These are phyloP conservation scores for Troides oblongomaculatus DNA, from an alignment of 2,888 invertebrate species.

Conservation along the genomic window DNA sequence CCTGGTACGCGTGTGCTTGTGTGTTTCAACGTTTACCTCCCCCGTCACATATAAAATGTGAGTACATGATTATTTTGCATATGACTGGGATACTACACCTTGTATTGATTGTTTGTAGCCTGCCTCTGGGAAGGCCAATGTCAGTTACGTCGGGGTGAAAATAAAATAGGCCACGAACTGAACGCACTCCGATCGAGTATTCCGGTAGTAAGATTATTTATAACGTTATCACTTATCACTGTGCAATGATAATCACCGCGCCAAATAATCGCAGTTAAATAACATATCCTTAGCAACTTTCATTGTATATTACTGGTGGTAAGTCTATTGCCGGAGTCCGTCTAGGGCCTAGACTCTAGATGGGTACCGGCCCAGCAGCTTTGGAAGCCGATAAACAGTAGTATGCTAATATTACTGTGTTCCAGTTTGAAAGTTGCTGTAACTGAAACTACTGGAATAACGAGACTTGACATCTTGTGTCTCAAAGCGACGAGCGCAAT, in stretches of 20 bases:
- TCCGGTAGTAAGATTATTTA: neutral
- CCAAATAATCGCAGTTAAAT: neutral
- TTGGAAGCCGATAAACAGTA: too few relatives aligned
- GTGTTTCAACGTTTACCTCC: slow-evolving; percentile 42
- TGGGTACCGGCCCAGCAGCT: too few relatives aligned
- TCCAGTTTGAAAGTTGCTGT: too few relatives aligned
- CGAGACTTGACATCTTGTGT: too few relatives aligned
- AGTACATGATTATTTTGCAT: slow-evolving; percentile 49
- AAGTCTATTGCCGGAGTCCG: too few relatives aligned
- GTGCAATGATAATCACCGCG: neutral
- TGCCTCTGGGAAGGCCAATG: slow-evolving; percentile 66
- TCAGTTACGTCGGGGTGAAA: slow-evolving; percentile 51
- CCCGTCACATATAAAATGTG: slow-evolving; percentile 48
- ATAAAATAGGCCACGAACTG: slow-evolving; percentile 28
- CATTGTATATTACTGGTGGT: neutral
- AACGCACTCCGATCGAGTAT: slow-evolving; percentile 3
- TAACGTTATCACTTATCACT: neutral
- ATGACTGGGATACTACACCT: slow-evolving; percentile 42
- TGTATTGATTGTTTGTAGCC: slow-evolving; percentile 62
- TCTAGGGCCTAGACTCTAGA: too few relatives aligned
- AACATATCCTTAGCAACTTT: neutral
- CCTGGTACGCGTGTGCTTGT: slow-evolving; percentile 38
- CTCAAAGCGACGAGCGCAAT: too few relatives aligned
- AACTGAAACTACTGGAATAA: too few relatives aligned
- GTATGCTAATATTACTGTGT: too few relatives aligned